phyloP scores from a whole-genome alignment of 2,888 invertebrate species.

The Stenodera caucasica region DNA sequence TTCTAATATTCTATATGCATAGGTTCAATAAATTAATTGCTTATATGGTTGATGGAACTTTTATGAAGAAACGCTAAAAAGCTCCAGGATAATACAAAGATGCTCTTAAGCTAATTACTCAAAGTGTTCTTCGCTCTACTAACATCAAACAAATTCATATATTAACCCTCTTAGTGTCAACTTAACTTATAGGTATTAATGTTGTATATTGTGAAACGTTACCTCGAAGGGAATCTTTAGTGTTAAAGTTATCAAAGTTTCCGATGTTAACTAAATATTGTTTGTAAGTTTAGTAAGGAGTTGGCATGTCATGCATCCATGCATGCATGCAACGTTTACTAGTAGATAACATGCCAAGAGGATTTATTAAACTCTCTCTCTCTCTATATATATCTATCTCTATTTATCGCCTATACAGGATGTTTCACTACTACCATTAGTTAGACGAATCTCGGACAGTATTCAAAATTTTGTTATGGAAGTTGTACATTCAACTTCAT shows the following conservation, averaged over 20 bases:
- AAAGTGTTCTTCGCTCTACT: neutral
- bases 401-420: no score
- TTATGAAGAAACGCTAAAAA: no score
- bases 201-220: neutral
- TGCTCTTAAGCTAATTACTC: neutral
- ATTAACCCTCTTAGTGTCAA: neutral
- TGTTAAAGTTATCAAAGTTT: constrained; percentile 7
- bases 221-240: constrained; percentile 1
- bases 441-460: no score
- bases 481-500: no score
- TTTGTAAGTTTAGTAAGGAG: constrained; percentile 7
- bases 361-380: constrained; percentile 11
- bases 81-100: no score
- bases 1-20: no score
- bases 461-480: no score
- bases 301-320: constrained; percentile 6
- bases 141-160: neutral
- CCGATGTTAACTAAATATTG: constrained; percentile 11
- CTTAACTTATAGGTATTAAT: neutral
- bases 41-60: no score
- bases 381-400: no score
- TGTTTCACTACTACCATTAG: no score
- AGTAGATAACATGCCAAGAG: constrained; percentile 11
- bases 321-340: constrained; percentile 11
- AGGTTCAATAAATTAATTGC: no score